Conservation (phyloP, 2,797 vertebrate genomes). For the Helarctos malayanus region DNA sequence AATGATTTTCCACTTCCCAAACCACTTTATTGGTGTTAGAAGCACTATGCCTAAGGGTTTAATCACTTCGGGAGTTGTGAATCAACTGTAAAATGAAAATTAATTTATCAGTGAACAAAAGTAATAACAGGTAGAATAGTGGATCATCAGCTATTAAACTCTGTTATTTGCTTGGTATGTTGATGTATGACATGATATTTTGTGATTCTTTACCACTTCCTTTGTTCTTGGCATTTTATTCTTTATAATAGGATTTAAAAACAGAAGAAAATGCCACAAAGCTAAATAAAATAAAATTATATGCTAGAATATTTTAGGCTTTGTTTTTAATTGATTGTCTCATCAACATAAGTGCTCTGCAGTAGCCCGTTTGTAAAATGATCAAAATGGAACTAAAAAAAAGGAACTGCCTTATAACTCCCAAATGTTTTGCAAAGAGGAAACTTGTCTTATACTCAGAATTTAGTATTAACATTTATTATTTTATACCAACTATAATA, state of each 20-base stretch:
- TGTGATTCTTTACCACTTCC: neutral
- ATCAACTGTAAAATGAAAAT: slow-evolving; percentile 47
- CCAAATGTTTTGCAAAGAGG: neutral
- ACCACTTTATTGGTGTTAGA: neutral
- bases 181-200: neutral
- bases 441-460: neutral
- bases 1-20: neutral
- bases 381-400: neutral
- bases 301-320: neutral
- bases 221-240: neutral
- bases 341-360: neutral
- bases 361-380: neutral
- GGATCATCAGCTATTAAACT: neutral
- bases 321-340: neutral
- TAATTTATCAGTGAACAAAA: slow-evolving; percentile 5
- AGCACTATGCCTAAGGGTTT: neutral
- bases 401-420: neutral
- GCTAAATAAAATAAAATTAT: neutral
- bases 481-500: neutral
- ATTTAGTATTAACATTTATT: neutral
- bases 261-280: neutral
- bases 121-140: neutral
- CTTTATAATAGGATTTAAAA: neutral
- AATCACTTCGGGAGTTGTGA: neutral
- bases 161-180: neutral